Evolutionary conservation across 2,113 vertebrate species (phyloP).

Genomic region (Catharus fuscescens): DNA sequence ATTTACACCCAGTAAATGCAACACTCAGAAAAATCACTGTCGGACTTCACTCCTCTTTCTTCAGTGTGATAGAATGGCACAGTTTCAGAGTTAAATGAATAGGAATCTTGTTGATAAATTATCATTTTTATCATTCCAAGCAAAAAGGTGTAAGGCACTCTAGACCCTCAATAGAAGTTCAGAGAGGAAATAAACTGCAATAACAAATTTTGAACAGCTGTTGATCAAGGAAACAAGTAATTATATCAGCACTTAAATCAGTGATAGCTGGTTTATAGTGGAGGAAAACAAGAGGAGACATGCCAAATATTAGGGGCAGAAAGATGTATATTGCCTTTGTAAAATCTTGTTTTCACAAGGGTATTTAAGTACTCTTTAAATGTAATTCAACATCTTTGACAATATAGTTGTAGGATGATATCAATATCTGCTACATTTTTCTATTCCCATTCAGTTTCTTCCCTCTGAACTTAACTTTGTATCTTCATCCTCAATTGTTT

Average conservation of each 20-base stretch:
- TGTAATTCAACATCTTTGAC: neutral
- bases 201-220: constrained; percentile 44
- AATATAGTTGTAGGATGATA: neutral
- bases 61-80: neutral
- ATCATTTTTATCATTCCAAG: constrained; percentile 20
- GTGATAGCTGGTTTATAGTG: constrained; percentile 24
- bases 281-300: constrained; percentile 4
- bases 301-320: neutral
- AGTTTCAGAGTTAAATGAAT: neutral
- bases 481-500: neutral
- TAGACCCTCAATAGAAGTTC: neutral
- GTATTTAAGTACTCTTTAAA: neutral
- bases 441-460: neutral
- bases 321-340: neutral
- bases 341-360: neutral
- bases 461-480: neutral
- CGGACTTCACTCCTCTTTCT: neutral
- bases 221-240: constrained; percentile 48
- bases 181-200: constrained; percentile 38
- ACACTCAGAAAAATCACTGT: neutral
- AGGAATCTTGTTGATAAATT: constrained; percentile 4
- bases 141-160: constrained; percentile 3
- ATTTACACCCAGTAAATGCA: neutral
- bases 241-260: constrained; percentile 46
- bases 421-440: neutral